phyloP scores from a whole-genome alignment of 2,113 vertebrate species.

The Myxocyprinus asiaticus region DNA sequence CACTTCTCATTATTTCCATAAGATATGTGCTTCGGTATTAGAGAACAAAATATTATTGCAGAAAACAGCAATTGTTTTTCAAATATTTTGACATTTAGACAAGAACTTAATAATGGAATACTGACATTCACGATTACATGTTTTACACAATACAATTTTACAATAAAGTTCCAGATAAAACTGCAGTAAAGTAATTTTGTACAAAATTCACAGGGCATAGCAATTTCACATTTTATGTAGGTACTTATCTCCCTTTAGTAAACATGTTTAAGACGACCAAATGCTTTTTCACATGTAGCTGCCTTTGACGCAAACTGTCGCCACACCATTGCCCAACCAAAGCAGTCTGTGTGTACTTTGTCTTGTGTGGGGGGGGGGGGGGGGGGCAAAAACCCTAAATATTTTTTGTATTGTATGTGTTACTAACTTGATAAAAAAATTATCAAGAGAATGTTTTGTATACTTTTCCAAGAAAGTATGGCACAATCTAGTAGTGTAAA shows the following conservation, averaged over 20 bases:
- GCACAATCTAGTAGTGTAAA: slow-evolving; percentile 24
- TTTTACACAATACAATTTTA: slow-evolving; percentile 89
- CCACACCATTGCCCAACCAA: slow-evolving; percentile 70
- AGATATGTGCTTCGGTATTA: slow-evolving; percentile 85
- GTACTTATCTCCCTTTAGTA: slow-evolving; percentile 73
- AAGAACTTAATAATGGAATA: slow-evolving; percentile 85
- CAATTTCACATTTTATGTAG: slow-evolving; percentile 75
- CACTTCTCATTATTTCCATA: slow-evolving; percentile 77
- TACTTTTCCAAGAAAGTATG: neutral
- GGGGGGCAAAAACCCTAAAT: neutral
- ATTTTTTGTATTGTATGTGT: neutral
- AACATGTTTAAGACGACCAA: slow-evolving; percentile 70
- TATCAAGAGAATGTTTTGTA: too few relatives aligned
- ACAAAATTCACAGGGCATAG: slow-evolving; percentile 81
- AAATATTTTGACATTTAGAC: slow-evolving; percentile 87
- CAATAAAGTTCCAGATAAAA: slow-evolving; percentile 81
- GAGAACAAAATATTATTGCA: slow-evolving; percentile 98
- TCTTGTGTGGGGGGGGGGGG: slow-evolving; percentile 70
- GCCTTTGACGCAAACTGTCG: slow-evolving; percentile 76
- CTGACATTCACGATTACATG: slow-evolving; percentile 92
- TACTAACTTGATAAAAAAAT: neutral
- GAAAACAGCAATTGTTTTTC: slow-evolving; percentile 61
- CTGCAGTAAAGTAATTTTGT: slow-evolving; percentile 71
- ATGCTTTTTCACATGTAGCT: slow-evolving; percentile 69
- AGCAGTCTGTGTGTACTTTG: slow-evolving; percentile 62